Evolutionary conservation across 2,888 invertebrate species (phyloP), one percentile per base, ranked within the genome.

Genomic region (Hydraecia micacea): DNA sequence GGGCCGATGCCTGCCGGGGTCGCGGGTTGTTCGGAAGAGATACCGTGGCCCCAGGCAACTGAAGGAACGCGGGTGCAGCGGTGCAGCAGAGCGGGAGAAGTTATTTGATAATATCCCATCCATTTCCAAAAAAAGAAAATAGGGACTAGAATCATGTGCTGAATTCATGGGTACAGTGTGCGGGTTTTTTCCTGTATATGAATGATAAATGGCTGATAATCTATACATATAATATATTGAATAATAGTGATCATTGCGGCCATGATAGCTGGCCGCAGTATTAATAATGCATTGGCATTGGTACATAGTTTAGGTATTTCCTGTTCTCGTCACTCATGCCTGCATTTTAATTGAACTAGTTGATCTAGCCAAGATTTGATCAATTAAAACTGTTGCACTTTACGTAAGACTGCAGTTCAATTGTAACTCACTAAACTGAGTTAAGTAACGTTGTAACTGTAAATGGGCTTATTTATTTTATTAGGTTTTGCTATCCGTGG

Each of bases 281-380:
- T 55, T 69, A 78, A 79, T 82, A 73, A 77, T 65, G 62, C 42
- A 73, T 65, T 81, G 81, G 28, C 81, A 81, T 81, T 83, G 83
- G 78, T 36, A 25, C 28, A 18, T 32, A 46, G 60, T 81, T 70
- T 25, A 73, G 21, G 28, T 32, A 79, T 78, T 81, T 83, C 81
- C 83, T 78, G 83, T 62, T 81, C 55, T 81, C 63, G 78, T 82
- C 73, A 66, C 65, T 66, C 63, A 83, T 65, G 42, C 11, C 39
- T 55, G 78, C 81, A 83, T 78, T 70, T 80, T 69, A 78, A 83
- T 70, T 46, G 32, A 25, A 68, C 67, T 9, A 42, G 63, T 68
- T 60, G 42, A 75, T 80, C 42, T 18, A 67, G 32, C 21, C 18
- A 58, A 46, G n/a, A 55, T 75, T 79, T 75, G 42, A 58, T 66